Evolutionary conservation across 2,888 invertebrate species (phyloP), one percentile per base, ranked within the genome.

Genomic region (Drosophila nr. fundita): DNA sequence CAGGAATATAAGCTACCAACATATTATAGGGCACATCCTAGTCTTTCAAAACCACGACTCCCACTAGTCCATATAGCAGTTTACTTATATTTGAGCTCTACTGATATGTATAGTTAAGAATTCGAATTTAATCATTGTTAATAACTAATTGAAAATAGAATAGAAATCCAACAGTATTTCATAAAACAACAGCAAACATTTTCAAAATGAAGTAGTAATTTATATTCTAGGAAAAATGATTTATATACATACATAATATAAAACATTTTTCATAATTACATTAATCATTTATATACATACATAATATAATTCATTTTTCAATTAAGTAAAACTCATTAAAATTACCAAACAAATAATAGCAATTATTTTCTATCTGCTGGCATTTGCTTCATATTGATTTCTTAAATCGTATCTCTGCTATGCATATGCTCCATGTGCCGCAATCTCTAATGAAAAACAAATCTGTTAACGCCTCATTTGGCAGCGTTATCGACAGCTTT

Each of bases 391-490:
- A 21, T 42, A 57, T 57, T 21, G 40, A 21, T 40, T 57, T 40
- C 15, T 40, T 5, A 30, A 15, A 57, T 21, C 15, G 15, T 30
- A 30, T 57, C 21, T 15, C 6, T 42, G 30, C 29, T 42, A 30
- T 42, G 42, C 30, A 18, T 57, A 30, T 30, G 21, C 18, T 38
- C 27, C 18, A 57, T 57, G 38, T 67, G 48, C 52, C 32, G 27
- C 54, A 30, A 57, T 64, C 54, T 40, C 8, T 62, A 73, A 76
- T 76, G 69, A 69, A 84, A 87, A 75, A 67, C 76, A 82, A 87
- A 74, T 84, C 85, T 76, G 72, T 76, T 78, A 82, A 77, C 74
- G 65, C 53, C 57, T 58, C 42, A 62, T 57, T 69, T 69, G 55
- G 48, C 69, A 69, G 11, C 52, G 29, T 24, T 68, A 59, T 64